These are phyloP conservation scores for Lapara coniferarum DNA, from an alignment of 2,888 invertebrate genomes.

Conservation along the genomic window DNA sequence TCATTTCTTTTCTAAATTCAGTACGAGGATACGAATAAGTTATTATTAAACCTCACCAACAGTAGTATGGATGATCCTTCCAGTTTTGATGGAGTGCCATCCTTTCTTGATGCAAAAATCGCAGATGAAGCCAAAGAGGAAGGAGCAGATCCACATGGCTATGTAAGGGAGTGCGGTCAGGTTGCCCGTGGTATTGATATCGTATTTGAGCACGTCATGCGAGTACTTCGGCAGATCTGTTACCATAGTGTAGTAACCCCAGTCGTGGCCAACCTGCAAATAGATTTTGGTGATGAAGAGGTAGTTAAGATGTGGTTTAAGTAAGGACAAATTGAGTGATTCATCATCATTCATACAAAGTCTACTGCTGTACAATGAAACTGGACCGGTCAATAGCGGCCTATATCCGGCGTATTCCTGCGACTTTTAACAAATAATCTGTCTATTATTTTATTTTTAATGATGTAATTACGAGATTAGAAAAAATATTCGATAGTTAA, in stretches of 20 bases:
- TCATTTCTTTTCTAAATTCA: too few relatives aligned
- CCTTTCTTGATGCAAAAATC: conserved; percentile 86
- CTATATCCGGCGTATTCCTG: too few relatives aligned
- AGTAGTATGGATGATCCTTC: conserved; percentile 87
- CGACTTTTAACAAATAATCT: too few relatives aligned
- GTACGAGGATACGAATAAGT: not conserved
- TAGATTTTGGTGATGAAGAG: not conserved
- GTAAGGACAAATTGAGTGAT: too few relatives aligned
- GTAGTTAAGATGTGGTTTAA: too few relatives aligned
- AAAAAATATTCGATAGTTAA: too few relatives aligned
- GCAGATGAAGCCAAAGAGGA: conserved; percentile 86
- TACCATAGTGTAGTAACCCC: conserved; percentile 89
- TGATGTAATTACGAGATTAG: too few relatives aligned
- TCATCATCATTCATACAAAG: too few relatives aligned
- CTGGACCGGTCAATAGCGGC: too few relatives aligned
- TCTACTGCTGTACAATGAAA: too few relatives aligned
- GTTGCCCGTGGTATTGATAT: conserved; percentile 85
- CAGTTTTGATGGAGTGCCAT: conserved; percentile 83
- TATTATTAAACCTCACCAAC: conserved; percentile 75
- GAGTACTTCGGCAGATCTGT: conserved; percentile 89
- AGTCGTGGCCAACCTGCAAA: conserved; percentile 80
- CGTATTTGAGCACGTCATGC: conserved; percentile 85
- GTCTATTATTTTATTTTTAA: too few relatives aligned
- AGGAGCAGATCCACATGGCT: conserved; percentile 86
- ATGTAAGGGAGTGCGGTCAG: conserved; percentile 86